These are phyloP conservation scores for Charina bottae DNA, from an alignment of 2,113 vertebrate species.

Conservation along the genomic window DNA sequence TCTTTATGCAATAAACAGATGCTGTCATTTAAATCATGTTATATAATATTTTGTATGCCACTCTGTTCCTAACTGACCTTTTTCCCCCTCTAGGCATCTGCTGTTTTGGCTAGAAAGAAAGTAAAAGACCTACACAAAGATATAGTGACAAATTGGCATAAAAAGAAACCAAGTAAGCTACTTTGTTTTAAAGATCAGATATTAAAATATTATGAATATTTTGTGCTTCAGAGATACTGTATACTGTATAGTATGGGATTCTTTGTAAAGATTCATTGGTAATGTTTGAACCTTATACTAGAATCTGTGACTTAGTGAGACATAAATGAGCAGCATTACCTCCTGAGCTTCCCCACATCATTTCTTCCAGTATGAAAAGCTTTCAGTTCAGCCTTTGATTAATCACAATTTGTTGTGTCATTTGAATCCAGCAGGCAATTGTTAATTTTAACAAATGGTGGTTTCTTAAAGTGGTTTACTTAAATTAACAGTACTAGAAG, in stretches of 20 bases:
- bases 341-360: background rate
- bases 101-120: slow-evolving; percentile 86
- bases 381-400: background rate
- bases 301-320: background rate
- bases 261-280: background rate
- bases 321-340: background rate
- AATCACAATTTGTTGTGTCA: background rate
- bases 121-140: slow-evolving; percentile 84
- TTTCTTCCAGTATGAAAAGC: background rate
- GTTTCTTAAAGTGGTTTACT: background rate
- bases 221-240: background rate
- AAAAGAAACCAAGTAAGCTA: slow-evolving; percentile 88
- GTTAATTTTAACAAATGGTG: background rate
- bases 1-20: accelerated
- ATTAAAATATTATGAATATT: background rate
- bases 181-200: background rate
- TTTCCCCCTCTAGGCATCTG: slow-evolving; percentile 79
- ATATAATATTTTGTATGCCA: accelerated
- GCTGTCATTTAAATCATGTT: background rate
- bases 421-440: background rate
- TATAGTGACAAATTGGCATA: slow-evolving; percentile 85
- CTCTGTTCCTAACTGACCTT: background rate
- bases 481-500: background rate
- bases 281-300: background rate
- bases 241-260: background rate